Evolutionary conservation across 2,888 invertebrate species (phyloP), one percentile per base, ranked within the genome.

Genomic region (Spilosoma lubricipeda): DNA sequence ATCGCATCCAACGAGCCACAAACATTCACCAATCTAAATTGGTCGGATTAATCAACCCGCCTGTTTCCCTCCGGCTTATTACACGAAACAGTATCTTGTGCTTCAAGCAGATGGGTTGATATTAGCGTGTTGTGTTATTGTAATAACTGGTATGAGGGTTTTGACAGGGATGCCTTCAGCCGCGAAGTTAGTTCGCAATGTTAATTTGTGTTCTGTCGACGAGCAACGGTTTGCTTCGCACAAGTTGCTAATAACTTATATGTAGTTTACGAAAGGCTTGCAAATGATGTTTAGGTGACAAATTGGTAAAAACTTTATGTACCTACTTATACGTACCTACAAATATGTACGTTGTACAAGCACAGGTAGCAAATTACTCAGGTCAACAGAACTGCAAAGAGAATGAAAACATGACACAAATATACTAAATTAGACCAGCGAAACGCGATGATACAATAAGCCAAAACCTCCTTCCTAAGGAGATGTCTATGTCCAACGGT

Each of bases 1-100:
- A 76, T 75, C 71, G 56, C 52, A 67, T 59, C 74, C 67, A 75
- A 73, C 59, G 65, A 69, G 78, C 79, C 69, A 74, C 77, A 73
- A 73, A 79, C 78, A 83, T 80, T 73, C 74, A 82, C 71, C 81
- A 70, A 81, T 80, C 80, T 79, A 77, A 83, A 85, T 85, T 83
- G 80, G 78, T 74, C 64, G 75, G 85, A 84, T 84, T 80, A 80
- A 80, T 80, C 71, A 74, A 77, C 75, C 73, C 73, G 67, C 67
- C 70, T 36, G 71, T 71, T 79, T 73, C 76, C 66, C 73, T 56
- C 36, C 39, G 4, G 27, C 15, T 3, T 1, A n/a, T 18, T 45
- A 15, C 15, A 72, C 65, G 4, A 48, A 72, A 52, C 4, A 63
- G 56, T 18, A 71, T 67, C 67, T 72, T 79, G 56, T 67, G 30